Percentiles rank a stretch among this genome's conserved stretches.
Evolutionary conservation across 2,888 invertebrate genomes (phyloP).

Genomic region (Cylindroiulus punctatus): DNA sequence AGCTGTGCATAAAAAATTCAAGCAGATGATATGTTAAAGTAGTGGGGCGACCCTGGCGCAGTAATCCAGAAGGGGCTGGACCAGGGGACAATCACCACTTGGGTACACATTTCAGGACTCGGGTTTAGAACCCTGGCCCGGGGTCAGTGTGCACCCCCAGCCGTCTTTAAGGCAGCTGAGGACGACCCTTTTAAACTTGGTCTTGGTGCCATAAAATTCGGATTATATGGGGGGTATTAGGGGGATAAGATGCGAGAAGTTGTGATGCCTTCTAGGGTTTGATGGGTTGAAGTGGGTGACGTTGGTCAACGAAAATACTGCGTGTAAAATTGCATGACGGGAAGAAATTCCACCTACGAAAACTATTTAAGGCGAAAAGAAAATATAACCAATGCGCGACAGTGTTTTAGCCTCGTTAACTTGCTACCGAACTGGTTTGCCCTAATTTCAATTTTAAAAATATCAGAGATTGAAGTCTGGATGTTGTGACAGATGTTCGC

Average conservation of each 20-base stretch:
- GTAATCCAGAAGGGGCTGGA: conserved; percentile 6
- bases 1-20: conserved; percentile 42
- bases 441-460: conserved; percentile 20
- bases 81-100: neutral
- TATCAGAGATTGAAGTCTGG: neutral
- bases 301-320: neutral
- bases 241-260: too few species aligned
- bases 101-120: neutral
- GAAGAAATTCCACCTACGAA: neutral
- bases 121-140: neutral
- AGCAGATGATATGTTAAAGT: conserved; percentile 25
- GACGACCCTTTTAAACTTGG: neutral
- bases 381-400: neutral
- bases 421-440: conserved; percentile 4
- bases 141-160: neutral
- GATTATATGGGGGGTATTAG: neutral
- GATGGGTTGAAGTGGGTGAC: neutral
- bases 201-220: neutral
- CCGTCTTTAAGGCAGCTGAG: conserved; percentile 9
- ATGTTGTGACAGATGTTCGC: conserved; percentile 25
- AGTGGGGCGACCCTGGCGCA: neutral
- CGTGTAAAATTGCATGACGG: neutral
- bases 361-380: conserved; percentile 6
- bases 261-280: neutral
- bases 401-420: neutral